Evolutionary conservation across 2,797 vertebrate species (phyloP).

Genomic region (Eidolon dupreanum): DNA sequence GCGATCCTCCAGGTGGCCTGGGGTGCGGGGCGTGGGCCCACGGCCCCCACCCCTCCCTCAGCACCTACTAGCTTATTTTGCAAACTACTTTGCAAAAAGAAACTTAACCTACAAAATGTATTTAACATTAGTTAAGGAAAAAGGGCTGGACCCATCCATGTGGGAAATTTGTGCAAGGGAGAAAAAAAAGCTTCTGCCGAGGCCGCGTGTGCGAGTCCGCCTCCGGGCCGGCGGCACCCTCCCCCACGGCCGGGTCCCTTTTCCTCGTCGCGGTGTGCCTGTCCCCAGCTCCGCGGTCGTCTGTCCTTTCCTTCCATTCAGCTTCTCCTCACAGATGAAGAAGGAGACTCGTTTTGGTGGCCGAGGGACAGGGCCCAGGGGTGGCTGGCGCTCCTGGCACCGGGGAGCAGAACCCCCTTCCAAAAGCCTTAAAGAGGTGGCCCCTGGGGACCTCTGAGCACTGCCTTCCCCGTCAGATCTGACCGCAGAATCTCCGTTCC

Average conservation of each 20-base stretch:
- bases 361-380: background rate
- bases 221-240: too few relatives aligned
- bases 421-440: constrained; percentile 75
- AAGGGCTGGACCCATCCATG: background rate
- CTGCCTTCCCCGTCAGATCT: constrained; percentile 11
- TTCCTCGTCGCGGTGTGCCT: background rate
- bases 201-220: background rate
- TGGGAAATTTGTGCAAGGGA: background rate
- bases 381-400: too few relatives aligned
- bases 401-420: constrained; percentile 63
- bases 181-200: background rate
- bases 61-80: background rate
- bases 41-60: background rate
- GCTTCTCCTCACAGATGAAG: background rate
- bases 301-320: background rate
- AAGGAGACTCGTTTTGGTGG: background rate
- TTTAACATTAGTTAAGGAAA: background rate
- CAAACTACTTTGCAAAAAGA: background rate
- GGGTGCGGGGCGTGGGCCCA: rapidly evolving
- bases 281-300: background rate
- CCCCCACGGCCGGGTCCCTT: background rate
- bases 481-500: background rate
- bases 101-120: background rate
- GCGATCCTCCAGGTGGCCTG: background rate
- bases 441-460: constrained; percentile 66